Conservation (phyloP, 2,888 invertebrate species). For the Eristalinus aeneus region DNA sequence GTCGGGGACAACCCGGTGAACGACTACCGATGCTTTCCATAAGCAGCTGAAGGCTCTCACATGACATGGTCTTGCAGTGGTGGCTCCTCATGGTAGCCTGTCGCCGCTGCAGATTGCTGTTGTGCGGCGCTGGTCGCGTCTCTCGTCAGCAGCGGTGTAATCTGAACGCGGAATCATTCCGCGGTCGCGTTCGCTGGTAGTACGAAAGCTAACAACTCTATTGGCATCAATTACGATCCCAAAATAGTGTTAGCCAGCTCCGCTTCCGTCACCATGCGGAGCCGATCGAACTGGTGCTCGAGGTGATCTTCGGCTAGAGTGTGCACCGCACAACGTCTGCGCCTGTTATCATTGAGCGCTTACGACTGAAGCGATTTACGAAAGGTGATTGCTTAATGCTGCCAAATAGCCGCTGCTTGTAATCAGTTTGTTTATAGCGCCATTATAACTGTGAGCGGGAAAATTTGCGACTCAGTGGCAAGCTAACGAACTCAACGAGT, state of each 20-base stretch:
- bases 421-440: constrained; percentile 61
- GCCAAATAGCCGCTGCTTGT: constrained; percentile 47
- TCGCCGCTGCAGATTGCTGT: neutral
- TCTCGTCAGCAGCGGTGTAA: constrained; percentile 24
- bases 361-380: constrained; percentile 32
- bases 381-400: constrained; percentile 57
- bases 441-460: constrained; percentile 38
- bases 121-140: constrained; percentile 24
- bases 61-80: constrained; percentile 66
- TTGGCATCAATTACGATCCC: constrained; percentile 67
- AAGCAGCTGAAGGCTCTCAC: constrained; percentile 62
- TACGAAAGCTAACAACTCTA: constrained; percentile 69
- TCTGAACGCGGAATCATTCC: constrained; percentile 48
- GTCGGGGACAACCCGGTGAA: constrained; percentile 5
- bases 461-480: constrained; percentile 14
- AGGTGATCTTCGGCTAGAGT: neutral
- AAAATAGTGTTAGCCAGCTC: constrained; percentile 41
- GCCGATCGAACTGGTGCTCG: neutral
- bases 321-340: neutral
- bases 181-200: constrained; percentile 40
- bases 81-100: neutral
- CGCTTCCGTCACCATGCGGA: neutral
- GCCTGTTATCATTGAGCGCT: constrained; percentile 16
- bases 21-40: constrained; percentile 40
- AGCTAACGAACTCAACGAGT: constrained; percentile 31